These are phyloP conservation scores for Neolamprologus tretocephalus DNA, from an alignment of 2,113 vertebrate species.

Conservation along the genomic window DNA sequence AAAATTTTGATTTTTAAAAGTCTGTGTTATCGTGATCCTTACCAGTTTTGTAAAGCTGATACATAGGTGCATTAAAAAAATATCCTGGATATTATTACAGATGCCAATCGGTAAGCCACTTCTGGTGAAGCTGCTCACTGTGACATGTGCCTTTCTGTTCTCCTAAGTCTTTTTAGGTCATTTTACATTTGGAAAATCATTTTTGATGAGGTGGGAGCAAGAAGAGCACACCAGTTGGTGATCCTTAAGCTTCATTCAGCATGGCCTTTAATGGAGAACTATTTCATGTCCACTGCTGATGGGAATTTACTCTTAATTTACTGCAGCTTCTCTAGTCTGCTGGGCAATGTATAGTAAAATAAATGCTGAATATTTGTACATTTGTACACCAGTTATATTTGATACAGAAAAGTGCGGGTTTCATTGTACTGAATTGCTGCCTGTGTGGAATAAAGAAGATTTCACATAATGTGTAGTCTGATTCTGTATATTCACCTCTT, in stretches of 20 bases:
- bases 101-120: background rate
- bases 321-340: background rate
- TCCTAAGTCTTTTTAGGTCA: background rate
- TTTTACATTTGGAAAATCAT: background rate
- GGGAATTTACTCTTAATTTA: background rate
- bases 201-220: background rate
- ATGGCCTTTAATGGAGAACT: background rate
- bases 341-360: conserved; percentile 40
- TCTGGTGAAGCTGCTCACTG: background rate
- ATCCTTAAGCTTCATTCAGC: background rate
- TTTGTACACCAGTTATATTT: conserved; percentile 42
- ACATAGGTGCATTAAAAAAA: background rate
- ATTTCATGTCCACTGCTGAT: background rate
- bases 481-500: background rate
- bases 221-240: background rate
- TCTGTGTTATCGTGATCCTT: background rate
- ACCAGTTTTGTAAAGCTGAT: background rate
- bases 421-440: conserved; percentile 4
- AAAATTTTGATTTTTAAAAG: background rate
- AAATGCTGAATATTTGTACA: conserved; percentile 42
- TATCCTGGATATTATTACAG: background rate
- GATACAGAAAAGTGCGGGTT: conserved; percentile 9
- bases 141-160: conserved; percentile 34
- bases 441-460: conserved; percentile 53
- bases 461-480: background rate